These are phyloP conservation scores for Volucella inanis DNA, from an alignment of 2,888 invertebrate species.

Conservation along the genomic window DNA sequence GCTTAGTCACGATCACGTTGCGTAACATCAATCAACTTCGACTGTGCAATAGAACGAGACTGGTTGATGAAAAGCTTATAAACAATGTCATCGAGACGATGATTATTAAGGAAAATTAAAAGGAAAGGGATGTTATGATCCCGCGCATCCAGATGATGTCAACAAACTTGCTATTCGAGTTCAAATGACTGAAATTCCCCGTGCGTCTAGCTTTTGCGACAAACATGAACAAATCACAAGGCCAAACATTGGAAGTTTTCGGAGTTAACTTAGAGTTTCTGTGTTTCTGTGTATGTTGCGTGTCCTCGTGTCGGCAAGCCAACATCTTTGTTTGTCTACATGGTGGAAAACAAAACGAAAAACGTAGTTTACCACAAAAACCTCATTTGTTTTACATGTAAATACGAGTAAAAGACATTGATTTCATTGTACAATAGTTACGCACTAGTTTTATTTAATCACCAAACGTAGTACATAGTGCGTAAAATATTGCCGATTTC, in stretches of 20 bases:
- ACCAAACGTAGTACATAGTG: accelerated
- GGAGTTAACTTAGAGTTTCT: too few relatives aligned
- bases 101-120: slow-evolving; percentile 16
- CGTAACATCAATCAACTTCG: slow-evolving; percentile 74
- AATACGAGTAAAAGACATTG: too few relatives aligned
- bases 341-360: too few relatives aligned
- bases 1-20: slow-evolving; percentile 74
- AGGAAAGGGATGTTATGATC: slow-evolving; percentile 11
- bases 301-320: too few relatives aligned
- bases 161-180: background rate
- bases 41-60: slow-evolving; percentile 77
- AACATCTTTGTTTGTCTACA: too few relatives aligned
- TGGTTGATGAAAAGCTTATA: slow-evolving; percentile 76
- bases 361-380: too few relatives aligned
- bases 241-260: too few relatives aligned
- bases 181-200: slow-evolving; percentile 2
- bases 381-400: too few relatives aligned
- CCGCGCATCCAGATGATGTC: background rate
- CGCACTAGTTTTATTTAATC: too few relatives aligned
- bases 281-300: too few relatives aligned
- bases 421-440: too few relatives aligned
- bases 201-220: background rate
- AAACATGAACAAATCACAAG: background rate
- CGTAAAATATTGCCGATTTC: background rate
- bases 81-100: slow-evolving; percentile 27